Evolutionary conservation across 2,113 vertebrate species (phyloP), one percentile per base, ranked within the genome.

Genomic region (Pterocles gutturalis): DNA sequence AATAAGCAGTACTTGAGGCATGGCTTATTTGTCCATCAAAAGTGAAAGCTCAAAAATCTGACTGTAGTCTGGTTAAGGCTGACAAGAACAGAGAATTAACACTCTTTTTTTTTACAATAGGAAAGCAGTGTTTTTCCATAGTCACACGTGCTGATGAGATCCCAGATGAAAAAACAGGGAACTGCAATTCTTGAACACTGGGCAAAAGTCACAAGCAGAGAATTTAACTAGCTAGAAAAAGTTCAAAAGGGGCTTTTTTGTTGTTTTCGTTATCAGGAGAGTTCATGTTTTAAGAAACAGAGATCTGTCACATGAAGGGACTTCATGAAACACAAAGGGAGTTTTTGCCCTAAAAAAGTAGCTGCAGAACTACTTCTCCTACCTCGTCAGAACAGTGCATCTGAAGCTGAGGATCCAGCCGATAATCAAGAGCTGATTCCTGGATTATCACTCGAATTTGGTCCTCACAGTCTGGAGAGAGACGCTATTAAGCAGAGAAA

Each of bases 371-470:
- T 38, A 18, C 4, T 55, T n/a, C 48, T 66, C 97, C 88, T 96
- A 99, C 99, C 99, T 99, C 99, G 1, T 99, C 99, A 53, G 98
- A 99, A 80, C 99, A 99, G 88, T 99, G 99, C 69, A 99, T 98
- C 98, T 99, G 99, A 54, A 99, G 98, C 87, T 99, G 99, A 43
- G 99, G 99, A 92, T 99, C 99, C 36, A 99, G 98, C 58, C 99
- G 98, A 97, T 99, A 99, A 96, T 99, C 99, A 38, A 99, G 98
- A 15, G 99, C 99, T 0, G 99, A 99, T 79, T 99, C 99, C 96
- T 99, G 99, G 91, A 99, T 99, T 87, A 99, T 99, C 58, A 99
- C 97, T 61, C 98, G 98, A 80, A 99, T 99, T 98, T 99, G 99
- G 96, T 99, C 99, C 97, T 99, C 99, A 0, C 99, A 99, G 98